Evolutionary conservation across 2,797 vertebrate species (phyloP), one percentile per base, ranked within the genome.

Genomic region (Acropternis orthonyx): DNA sequence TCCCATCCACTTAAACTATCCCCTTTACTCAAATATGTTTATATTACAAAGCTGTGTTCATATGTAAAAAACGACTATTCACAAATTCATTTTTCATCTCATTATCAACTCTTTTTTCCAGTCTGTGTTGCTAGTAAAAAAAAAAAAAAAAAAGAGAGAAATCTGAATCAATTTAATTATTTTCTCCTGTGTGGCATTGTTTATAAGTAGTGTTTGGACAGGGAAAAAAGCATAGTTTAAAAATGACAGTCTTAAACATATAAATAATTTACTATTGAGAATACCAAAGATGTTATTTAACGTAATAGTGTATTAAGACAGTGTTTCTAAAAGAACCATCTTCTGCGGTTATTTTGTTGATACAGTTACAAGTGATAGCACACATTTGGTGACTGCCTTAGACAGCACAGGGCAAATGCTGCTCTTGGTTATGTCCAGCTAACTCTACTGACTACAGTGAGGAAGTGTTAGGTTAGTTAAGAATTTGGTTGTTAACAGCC

Each of bases 181-280:
- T 95, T 96, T 94, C 92, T 95, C 63, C 74, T 88, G 74, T 92
- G 93, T 93, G 92, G 92, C 71, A 90, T 95, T 85, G 89, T 87
- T 95, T 96, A 12, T 72, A 93, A 84, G 85, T 52, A 72, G 58
- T 88, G 68, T 84, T 95, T 96, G 86, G 94, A 94, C 71, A 88
- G 30, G 69, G 88, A 91, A 88, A 86, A 93, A 96, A 88, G 86
- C 95, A 94, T 73, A 88, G 85, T 89, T 96, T 93, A 89, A 93
- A 95, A 95, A 93, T 91, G 43, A 91, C 68, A 94, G 82, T 77
- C 86, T 92, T 86, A 91, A 91, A 92, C 90, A 77, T 89, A 93
- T 88, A 96, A 95, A 94, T 96, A 90, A 92, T 96, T 95, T 95
- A 93, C 72, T 95, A 85, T 62, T 95, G 79, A 39, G 76, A 94